Evolutionary conservation across 1,140 invertebrate genomes (phyloP).

Genomic region (Drosophila sp.): DNA sequence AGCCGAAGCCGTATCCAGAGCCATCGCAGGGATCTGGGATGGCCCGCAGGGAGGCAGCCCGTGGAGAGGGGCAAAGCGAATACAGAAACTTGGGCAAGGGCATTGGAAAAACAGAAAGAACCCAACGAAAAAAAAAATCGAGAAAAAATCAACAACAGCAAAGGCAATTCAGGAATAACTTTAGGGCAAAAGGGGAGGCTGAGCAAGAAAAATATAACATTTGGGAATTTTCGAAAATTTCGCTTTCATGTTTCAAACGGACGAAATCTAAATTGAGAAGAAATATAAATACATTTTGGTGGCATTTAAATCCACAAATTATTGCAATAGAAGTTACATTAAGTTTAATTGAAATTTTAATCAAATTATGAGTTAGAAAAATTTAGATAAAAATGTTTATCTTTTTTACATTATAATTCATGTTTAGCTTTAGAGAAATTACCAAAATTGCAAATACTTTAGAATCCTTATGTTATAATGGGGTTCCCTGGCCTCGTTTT

Average conservation of each 20-base stretch:
- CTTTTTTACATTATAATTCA: too few species aligned
- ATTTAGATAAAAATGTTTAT: too few species aligned
- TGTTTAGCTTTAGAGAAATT: too few species aligned
- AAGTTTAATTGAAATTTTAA: too few species aligned
- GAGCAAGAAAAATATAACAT: conserved; percentile 51
- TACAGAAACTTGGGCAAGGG: conserved; percentile 30
- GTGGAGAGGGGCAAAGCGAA: conserved; percentile 10
- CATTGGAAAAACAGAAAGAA: conserved; percentile 10
- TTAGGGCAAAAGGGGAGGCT: conserved; percentile 4
- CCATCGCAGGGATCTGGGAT: conserved; percentile 24
- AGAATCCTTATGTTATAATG: too few species aligned
- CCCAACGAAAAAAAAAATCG: too few species aligned
- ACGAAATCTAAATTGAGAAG: neutral
- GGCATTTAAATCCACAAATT: too few species aligned
- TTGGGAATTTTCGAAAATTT: conserved; percentile 70
- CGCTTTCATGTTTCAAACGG: conserved; percentile 62
- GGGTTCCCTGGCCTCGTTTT: too few species aligned
- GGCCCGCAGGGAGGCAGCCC: conserved; percentile 56
- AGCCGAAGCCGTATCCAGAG: conserved; percentile 26
- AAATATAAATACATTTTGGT: neutral
- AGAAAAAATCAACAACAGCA: conserved; percentile 2
- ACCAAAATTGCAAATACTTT: too few species aligned
- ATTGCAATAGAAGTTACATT: too few species aligned
- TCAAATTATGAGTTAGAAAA: too few species aligned
- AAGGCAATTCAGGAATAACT: conserved; percentile 44